These are phyloP conservation scores for Lemur catta DNA, from an alignment of 2,797 vertebrate species.

Conservation along the genomic window DNA sequence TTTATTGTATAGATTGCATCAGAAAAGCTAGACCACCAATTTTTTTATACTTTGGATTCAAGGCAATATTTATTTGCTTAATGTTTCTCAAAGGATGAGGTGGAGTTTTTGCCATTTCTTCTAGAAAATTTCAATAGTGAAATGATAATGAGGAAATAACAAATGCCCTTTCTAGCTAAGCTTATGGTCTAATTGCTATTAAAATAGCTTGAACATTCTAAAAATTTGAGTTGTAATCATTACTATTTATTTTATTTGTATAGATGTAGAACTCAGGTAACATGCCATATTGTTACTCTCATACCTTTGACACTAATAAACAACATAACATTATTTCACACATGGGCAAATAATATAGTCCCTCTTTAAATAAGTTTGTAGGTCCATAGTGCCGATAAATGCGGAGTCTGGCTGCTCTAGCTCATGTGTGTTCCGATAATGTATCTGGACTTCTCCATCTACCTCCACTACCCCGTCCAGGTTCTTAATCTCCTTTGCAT, in stretches of 20 bases:
- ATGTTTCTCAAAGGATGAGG: background rate
- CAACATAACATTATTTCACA: slow-evolving; percentile 49
- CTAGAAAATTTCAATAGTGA: background rate
- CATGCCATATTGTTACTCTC: background rate
- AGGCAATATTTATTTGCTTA: background rate
- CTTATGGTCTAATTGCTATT: background rate
- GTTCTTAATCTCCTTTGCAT: background rate
- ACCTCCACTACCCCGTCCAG: background rate
- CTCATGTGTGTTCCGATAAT: background rate
- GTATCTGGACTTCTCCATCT: background rate
- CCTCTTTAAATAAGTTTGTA: slow-evolving; percentile 49
- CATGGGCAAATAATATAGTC: slow-evolving; percentile 26
- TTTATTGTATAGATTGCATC: background rate
- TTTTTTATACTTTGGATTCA: background rate
- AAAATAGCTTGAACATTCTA: slow-evolving; percentile 25
- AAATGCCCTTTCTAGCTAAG: background rate
- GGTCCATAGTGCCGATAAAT: background rate
- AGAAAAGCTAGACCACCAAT: background rate
- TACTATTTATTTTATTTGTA: background rate
- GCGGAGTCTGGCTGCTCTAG: background rate
- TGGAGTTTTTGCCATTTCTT: background rate
- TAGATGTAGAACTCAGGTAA: background rate
- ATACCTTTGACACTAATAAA: slow-evolving; percentile 17
- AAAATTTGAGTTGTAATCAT: slow-evolving; percentile 4
- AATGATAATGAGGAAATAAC: background rate